Conservation (phyloP, 2,113 vertebrate genomes). For the Aspidoscelis tigris region DNA sequence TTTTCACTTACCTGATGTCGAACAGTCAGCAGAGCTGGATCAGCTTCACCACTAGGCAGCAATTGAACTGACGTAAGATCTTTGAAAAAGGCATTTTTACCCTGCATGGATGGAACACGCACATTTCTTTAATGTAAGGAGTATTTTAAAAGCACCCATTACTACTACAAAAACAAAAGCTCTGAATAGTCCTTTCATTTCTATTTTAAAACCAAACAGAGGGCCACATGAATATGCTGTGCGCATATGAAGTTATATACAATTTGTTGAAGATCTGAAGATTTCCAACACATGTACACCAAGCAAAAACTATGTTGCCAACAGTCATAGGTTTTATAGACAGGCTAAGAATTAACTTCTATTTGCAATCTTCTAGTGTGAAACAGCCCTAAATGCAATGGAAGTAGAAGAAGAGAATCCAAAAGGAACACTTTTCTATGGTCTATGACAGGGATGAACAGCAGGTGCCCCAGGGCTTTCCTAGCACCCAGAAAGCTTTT, state of each 20-base stretch:
- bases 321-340: not conserved
- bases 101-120: constrained; percentile 73
- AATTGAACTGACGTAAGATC: constrained; percentile 95
- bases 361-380: not conserved
- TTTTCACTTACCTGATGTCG: constrained; percentile 86
- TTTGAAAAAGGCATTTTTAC: constrained; percentile 97
- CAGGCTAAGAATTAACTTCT: not conserved
- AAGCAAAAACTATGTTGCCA: not conserved
- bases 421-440: not conserved
- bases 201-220: not conserved
- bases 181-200: not conserved
- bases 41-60: constrained; percentile 92
- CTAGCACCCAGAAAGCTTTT: too few relatives aligned
- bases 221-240: not conserved
- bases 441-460: too few relatives aligned
- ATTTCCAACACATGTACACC: not conserved
- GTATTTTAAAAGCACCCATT: not conserved
- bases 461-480: too few relatives aligned
- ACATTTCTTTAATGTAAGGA: not conserved
- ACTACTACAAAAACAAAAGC: not conserved
- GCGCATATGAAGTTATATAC: not conserved
- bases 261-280: not conserved
- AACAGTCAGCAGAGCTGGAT: constrained; percentile 82
- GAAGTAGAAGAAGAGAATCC: not conserved
- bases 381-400: not conserved